Percentiles rank a stretch among this genome's conserved stretches.
phyloP scores from a whole-genome alignment of 2,113 vertebrate species.

The Heptranchias perlo region DNA sequence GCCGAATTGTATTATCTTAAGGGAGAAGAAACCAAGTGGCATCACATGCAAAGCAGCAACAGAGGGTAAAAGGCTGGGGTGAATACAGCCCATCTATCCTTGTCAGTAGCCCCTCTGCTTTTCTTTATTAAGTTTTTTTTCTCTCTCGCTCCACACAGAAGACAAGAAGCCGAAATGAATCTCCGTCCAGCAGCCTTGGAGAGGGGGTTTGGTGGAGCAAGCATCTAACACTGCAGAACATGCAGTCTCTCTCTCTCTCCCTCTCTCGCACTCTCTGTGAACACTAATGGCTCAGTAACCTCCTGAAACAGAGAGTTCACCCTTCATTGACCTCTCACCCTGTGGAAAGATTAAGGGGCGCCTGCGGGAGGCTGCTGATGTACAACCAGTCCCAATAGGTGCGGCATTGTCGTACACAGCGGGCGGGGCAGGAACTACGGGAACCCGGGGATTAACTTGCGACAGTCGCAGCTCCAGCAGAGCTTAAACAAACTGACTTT shows the following conservation, averaged over 20 bases:
- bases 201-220: background rate
- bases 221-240: background rate
- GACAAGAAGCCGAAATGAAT: background rate
- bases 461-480: background rate
- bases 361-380: background rate
- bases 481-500: background rate
- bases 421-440: background rate
- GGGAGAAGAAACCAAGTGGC: background rate
- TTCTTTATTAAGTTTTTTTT: background rate
- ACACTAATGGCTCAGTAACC: background rate
- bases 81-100: background rate
- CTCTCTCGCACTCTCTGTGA: background rate
- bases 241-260: background rate
- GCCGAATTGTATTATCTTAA: background rate
- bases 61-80: background rate
- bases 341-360: background rate
- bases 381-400: background rate
- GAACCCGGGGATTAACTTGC: background rate
- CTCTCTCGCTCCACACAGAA: background rate
- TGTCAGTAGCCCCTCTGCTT: background rate
- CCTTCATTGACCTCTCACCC: constrained; percentile 19
- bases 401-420: background rate
- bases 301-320: background rate
- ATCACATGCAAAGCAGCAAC: background rate
- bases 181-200: background rate